Evolutionary conservation across 2,113 vertebrate species (phyloP), one percentile per base, ranked within the genome.

Genomic region (Neopipo cinnamomea): DNA sequence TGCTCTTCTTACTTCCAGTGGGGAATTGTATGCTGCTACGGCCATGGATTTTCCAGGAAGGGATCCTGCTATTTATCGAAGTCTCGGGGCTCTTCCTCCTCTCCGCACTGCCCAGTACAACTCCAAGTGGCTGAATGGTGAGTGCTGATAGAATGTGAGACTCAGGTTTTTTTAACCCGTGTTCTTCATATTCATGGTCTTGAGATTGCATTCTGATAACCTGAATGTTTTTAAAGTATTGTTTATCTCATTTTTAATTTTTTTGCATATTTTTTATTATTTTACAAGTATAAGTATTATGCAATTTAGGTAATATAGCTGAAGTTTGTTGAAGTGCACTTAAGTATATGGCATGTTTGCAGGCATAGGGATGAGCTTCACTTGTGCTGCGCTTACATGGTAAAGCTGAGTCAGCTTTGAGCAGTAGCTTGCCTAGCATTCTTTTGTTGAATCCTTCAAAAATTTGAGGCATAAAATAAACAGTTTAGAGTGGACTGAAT

Each of bases 121-220:
- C 98, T 99, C 99, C 89, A 99, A 99, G 85, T 99, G 99, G 99
- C 98, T 99, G 73, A 99, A 99, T 37, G 99, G 99, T 99, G 98
- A 61, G 97, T 97, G 27, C 19, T 71, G 52, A 16, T 44, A 76
- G 88, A 88, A 55, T 14, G 1, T 39, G 24, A 58, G 14, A 20
- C 70, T 66, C 19, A 5, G 14, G 10, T 74, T 39, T 73, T 58
- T 91, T 41, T 41, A 22, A 2, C 8, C n/a, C 12, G 5, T 4
- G 4, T 63, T 39, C 31, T 52, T 30, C 5, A 11, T 11, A 39
- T 65, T 78, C 21, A 12, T 0, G 2, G 12, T 62, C 53, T 62
- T 79, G 23, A 85, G 83, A 88, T 76, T 72, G 28, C 22, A 16
- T 74, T 79, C 59, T 61, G 52, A 88, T 41, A 86, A 31, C 59